These are phyloP conservation scores for Tamias sibiricus DNA, from an alignment of 2,113 vertebrate genomes.

Conservation along the genomic window DNA sequence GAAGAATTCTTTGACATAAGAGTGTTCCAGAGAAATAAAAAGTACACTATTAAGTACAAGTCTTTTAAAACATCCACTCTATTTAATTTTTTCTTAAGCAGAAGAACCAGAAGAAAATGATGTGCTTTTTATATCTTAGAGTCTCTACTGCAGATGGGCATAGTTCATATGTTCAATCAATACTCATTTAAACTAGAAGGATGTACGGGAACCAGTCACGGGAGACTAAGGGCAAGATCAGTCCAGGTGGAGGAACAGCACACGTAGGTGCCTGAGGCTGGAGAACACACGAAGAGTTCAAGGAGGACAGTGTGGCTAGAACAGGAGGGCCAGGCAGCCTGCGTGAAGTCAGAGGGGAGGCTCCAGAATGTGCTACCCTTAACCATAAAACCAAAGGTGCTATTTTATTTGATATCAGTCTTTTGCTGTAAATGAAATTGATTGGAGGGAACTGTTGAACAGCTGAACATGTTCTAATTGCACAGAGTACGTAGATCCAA, in stretches of 20 bases:
- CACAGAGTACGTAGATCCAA: neutral
- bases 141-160: neutral
- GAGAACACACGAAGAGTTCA: neutral
- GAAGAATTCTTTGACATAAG: too few species aligned
- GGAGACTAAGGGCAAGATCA: neutral
- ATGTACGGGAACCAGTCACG: too few species aligned
- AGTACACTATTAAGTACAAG: too few species aligned
- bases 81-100: too few species aligned
- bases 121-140: neutral
- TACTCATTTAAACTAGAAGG: neutral
- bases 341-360: neutral
- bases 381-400: neutral
- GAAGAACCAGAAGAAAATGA: too few species aligned
- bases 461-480: neutral
- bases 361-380: neutral
- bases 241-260: too few species aligned
- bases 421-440: neutral
- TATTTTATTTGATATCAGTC: neutral
- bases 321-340: too few species aligned
- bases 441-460: neutral
- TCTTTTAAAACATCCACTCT: too few species aligned
- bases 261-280: neutral
- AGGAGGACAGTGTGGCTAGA: neutral
- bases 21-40: too few species aligned
- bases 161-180: neutral